phyloP scores from a whole-genome alignment of 2,888 invertebrate species.

The Spisula solida region DNA sequence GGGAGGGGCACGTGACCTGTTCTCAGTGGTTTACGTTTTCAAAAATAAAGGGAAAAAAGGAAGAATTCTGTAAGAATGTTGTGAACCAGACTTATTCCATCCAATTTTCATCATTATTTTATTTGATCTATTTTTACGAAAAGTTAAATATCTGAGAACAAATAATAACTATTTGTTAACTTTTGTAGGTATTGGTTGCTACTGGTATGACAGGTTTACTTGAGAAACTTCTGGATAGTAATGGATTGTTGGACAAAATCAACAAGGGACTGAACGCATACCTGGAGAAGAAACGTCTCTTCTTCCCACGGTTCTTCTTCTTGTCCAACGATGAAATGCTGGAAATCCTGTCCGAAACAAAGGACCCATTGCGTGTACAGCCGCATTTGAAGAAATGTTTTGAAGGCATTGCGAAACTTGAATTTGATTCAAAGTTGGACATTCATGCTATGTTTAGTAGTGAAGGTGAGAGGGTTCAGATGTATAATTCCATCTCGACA shows the following conservation, averaged over 20 bases:
- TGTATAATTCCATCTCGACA: slow-evolving; percentile 94
- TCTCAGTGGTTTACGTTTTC: too few relatives aligned
- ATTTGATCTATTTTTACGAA: too few relatives aligned
- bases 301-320: slow-evolving; percentile 88
- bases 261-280: slow-evolving; percentile 88
- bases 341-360: slow-evolving; percentile 88
- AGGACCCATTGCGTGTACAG: slow-evolving; percentile 87
- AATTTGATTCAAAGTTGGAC: slow-evolving; percentile 95
- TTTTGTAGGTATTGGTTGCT: slow-evolving; percentile 84
- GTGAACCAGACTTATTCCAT: too few relatives aligned
- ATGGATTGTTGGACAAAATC: slow-evolving; percentile 87
- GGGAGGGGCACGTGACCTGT: too few relatives aligned
- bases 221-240: slow-evolving; percentile 87
- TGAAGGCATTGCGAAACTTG: slow-evolving; percentile 94
- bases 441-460: slow-evolving; percentile 96
- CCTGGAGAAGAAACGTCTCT: slow-evolving; percentile 88
- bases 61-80: too few relatives aligned
- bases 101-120: too few relatives aligned
- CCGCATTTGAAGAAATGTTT: slow-evolving; percentile 88
- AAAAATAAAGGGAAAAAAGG: too few relatives aligned
- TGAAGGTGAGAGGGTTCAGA: slow-evolving; percentile 91
- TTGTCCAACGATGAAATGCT: slow-evolving; percentile 88
- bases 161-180: background rate
- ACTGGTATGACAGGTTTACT: slow-evolving; percentile 85
- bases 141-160: too few relatives aligned